Evolutionary conservation across 1,140 invertebrate species (phyloP).

Genomic region (Caenorhabditis latens): DNA sequence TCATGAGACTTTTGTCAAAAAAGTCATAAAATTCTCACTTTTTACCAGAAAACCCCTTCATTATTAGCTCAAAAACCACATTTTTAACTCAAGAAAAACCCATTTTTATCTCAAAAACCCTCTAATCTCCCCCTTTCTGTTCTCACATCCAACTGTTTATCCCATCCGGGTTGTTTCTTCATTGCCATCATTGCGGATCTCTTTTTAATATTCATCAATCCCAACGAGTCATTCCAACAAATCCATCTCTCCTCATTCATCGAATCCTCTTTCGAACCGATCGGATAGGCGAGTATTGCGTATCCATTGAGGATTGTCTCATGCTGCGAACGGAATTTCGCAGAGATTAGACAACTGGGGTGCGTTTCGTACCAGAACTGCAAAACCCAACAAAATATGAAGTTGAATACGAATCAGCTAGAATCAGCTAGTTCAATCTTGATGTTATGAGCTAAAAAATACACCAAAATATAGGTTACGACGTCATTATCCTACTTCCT

Average conservation of each 20-base stretch:
- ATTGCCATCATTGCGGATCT: neutral
- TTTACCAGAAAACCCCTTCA: too few species aligned
- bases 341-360: neutral
- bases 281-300: neutral
- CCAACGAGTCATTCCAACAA: conserved; percentile 33
- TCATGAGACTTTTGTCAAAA: too few species aligned
- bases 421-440: too few species aligned
- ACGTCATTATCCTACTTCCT: too few species aligned
- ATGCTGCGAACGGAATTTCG: neutral
- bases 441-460: too few species aligned
- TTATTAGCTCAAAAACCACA: too few species aligned
- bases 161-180: conserved; percentile 6
- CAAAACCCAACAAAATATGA: neutral
- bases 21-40: too few species aligned
- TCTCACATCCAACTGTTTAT: conserved; percentile 21
- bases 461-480: too few species aligned
- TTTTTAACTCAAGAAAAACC: too few species aligned
- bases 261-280: neutral
- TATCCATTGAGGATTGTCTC: neutral
- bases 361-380: neutral
- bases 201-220: neutral
- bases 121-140: too few species aligned
- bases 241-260: neutral
- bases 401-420: too few species aligned
- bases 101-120: too few species aligned